phyloP scores from a whole-genome alignment of 2,113 vertebrate genomes.

The Salvelinus fontinalis region DNA sequence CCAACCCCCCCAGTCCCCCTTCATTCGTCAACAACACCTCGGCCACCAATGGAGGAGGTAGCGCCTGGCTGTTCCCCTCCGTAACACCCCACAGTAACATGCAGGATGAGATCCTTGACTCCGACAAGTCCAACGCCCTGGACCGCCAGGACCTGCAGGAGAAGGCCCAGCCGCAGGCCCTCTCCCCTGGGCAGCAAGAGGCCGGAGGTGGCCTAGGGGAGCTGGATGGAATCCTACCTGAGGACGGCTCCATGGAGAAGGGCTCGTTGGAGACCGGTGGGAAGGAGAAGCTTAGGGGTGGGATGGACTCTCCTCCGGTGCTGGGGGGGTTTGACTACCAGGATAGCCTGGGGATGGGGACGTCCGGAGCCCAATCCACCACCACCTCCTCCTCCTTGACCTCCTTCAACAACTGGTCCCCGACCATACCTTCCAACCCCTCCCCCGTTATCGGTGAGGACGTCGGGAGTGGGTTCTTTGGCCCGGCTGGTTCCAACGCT shows the following conservation, averaged over 20 bases:
- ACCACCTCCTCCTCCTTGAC: constrained; percentile 93
- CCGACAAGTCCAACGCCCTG: constrained; percentile 94
- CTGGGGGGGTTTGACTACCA: constrained; percentile 96
- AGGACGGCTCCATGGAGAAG: constrained; percentile 86
- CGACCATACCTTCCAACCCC: constrained; percentile 92
- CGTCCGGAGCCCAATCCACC: constrained; percentile 85
- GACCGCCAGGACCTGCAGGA: constrained; percentile 94
- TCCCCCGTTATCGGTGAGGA: constrained; percentile 95
- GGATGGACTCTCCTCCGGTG: constrained; percentile 91
- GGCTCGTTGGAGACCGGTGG: constrained; percentile 84
- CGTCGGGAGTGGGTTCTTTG: constrained; percentile 87
- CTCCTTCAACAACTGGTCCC: constrained; percentile 98
- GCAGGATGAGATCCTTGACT: constrained; percentile 98
- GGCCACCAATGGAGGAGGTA: constrained; percentile 94
- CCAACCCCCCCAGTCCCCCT: constrained; percentile 88
- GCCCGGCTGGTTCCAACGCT: constrained; percentile 88
- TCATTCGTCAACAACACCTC: constrained; percentile 96
- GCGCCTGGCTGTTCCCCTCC: constrained; percentile 94
- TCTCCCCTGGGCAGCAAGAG: constrained; percentile 91
- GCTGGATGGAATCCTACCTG: constrained; percentile 84
- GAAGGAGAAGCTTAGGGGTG: constrained; percentile 86
- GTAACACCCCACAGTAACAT: constrained; percentile 91
- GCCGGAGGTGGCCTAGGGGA: constrained; percentile 86
- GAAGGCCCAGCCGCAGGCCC: constrained; percentile 82
- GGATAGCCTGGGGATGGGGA: constrained; percentile 89